phyloP scores from a whole-genome alignment of 2,113 vertebrate species.

The Syngnathus typhle region DNA sequence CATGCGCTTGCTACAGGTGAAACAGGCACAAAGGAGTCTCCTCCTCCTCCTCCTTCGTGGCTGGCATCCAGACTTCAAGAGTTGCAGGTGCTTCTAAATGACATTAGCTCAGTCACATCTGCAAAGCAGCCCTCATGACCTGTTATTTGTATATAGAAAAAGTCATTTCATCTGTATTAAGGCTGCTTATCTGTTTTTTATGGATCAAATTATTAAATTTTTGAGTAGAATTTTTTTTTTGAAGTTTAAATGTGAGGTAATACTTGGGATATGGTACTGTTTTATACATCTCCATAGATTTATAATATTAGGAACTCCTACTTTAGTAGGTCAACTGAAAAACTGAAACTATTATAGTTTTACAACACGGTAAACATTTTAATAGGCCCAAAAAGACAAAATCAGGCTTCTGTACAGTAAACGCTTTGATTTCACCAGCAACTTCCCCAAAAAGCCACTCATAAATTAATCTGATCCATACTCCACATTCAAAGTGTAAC shows the following conservation, averaged over 20 bases:
- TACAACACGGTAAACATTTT: background rate
- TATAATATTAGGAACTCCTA: too few species aligned
- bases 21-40: background rate
- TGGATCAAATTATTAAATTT: conserved; percentile 42
- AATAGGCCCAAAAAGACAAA: background rate
- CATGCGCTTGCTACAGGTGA: conserved; percentile 57
- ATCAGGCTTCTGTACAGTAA: conserved; percentile 33
- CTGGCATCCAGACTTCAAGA: conserved; percentile 67
- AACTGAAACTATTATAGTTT: too few species aligned
- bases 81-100: conserved; percentile 67
- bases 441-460: conserved; percentile 49
- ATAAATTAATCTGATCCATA: conserved; percentile 68
- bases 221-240: conserved; percentile 11
- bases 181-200: background rate
- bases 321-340: too few species aligned
- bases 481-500: conserved; percentile 61
- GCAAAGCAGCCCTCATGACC: conserved; percentile 1
- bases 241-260: too few species aligned
- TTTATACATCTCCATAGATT: too few species aligned
- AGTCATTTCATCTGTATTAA: background rate
- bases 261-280: too few species aligned
- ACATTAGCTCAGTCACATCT: conserved; percentile 36
- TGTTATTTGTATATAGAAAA: background rate
- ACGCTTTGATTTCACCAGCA: conserved; percentile 68
- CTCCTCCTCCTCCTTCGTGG: conserved; percentile 72